phyloP scores from a whole-genome alignment of 2,797 vertebrate genomes.

The Eupleurogrammus muticus region DNA sequence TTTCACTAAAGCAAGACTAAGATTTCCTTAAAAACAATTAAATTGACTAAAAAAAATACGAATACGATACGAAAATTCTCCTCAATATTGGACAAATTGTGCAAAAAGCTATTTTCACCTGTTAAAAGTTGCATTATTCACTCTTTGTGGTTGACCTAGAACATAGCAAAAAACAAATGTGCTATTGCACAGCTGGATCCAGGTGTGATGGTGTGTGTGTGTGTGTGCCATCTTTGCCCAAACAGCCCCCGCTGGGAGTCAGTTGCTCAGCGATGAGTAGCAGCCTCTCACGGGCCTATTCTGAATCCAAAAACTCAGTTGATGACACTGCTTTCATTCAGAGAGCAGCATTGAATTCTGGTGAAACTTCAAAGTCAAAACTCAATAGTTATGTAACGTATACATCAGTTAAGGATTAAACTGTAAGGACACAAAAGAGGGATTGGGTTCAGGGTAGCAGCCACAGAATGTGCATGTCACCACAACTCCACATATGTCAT shows the following conservation, averaged over 20 bases:
- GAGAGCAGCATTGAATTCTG: conserved; percentile 41
- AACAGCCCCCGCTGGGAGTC: neutral
- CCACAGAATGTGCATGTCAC: neutral
- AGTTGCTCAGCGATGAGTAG: neutral
- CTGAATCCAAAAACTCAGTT: neutral
- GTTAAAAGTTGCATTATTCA: no score
- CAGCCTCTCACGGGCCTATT: neutral
- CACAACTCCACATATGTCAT: no score
- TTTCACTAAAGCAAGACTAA: no score
- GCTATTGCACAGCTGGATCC: neutral
- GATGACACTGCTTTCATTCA: conserved; percentile 19
- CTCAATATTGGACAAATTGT: no score
- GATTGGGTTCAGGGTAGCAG: conserved; percentile 64
- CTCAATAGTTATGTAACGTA: conserved; percentile 50
- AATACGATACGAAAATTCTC: no score
- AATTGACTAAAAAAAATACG: no score
- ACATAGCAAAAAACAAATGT: neutral
- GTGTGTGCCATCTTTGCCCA: neutral
- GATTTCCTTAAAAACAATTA: no score
- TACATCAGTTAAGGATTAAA: conserved; percentile 51
- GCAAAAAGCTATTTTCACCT: no score
- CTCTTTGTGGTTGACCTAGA: neutral
- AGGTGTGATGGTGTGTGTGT: neutral
- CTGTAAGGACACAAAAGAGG: conserved; percentile 54
- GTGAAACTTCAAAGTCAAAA: conserved; percentile 68